These are phyloP conservation scores for Dynastes hyllus DNA, from an alignment of 2,888 invertebrate species.

Conservation along the genomic window DNA sequence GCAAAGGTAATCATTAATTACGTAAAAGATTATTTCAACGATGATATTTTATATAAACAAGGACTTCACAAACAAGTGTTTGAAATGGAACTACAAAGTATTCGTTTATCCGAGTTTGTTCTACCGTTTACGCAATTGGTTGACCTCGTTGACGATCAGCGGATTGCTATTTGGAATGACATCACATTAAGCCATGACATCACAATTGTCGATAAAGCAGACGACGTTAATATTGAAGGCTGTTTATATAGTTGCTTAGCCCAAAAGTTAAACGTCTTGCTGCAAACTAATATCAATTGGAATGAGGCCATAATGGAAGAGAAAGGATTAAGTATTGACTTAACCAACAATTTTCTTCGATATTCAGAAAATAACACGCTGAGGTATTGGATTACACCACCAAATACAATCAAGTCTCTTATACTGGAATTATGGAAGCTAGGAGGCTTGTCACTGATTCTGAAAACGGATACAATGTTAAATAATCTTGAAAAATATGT, in stretches of 20 bases:
- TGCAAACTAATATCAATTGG: not conserved
- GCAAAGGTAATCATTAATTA: not conserved
- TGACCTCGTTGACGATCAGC: not conserved
- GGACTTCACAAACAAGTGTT: not conserved
- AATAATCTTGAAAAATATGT: not conserved
- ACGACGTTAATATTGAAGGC: not conserved
- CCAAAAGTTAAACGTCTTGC: not conserved
- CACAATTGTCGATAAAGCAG: not conserved
- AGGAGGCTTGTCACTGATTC: not conserved
- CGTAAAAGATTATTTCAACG: not conserved
- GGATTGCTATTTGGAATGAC: not conserved
- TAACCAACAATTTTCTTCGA: not conserved
- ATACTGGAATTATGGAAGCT: not conserved
- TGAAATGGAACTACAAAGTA: not conserved
- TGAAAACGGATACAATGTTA: not conserved
- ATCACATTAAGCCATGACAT: not conserved
- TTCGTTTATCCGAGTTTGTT: not conserved
- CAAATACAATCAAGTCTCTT: not conserved
- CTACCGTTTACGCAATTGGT: not conserved
- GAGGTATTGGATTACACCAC: not conserved
- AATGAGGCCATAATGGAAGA: not conserved
- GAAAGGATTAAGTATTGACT: not conserved
- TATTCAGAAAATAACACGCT: not conserved
- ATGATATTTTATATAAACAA: not conserved
- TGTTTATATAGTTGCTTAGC: not conserved